A percentile compares a stretch with the other conserved stretches of the same genome.
Conservation (phyloP, 2,888 invertebrate species). For the Drosophila borborema region DNA sequence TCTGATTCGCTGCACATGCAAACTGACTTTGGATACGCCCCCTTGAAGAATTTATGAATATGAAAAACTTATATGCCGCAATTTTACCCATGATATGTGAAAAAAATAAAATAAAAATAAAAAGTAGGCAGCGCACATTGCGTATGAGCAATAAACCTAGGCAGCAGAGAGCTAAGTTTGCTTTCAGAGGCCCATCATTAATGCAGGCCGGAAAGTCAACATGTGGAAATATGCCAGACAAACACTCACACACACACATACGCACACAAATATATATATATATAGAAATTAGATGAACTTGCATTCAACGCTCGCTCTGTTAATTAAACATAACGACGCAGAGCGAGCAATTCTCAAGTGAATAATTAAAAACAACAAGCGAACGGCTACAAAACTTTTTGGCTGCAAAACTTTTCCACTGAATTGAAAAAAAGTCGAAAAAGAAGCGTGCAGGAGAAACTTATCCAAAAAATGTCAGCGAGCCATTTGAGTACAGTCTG, state of each 20-base stretch:
- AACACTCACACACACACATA: neutral
- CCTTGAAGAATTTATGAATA: neutral
- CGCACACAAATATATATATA: neutral
- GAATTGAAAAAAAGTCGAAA: constrained; percentile 26
- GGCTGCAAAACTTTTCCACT: constrained; percentile 48
- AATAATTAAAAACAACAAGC: constrained; percentile 56
- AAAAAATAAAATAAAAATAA: neutral
- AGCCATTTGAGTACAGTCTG: neutral
- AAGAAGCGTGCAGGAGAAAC: constrained; percentile 5
- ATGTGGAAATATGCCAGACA: constrained; percentile 40
- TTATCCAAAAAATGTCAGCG: constrained; percentile 25
- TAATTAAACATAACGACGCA: constrained; percentile 59
- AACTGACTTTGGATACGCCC: neutral
- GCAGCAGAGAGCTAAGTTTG: constrained; percentile 9
- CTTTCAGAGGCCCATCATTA: constrained; percentile 50
- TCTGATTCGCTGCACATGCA: neutral
- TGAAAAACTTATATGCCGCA: neutral
- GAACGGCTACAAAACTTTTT: constrained; percentile 24
- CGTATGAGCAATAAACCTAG: constrained; percentile 43
- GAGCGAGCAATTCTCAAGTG: constrained; percentile 58
- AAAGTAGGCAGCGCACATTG: constrained; percentile 7
- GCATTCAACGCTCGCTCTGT: constrained; percentile 25
- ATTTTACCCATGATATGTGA: neutral
- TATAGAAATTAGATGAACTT: constrained; percentile 16
- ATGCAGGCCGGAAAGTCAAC: constrained; percentile 62